Evolutionary conservation across 2,113 vertebrate genomes (phyloP).

Genomic region (Python bivittatus): DNA sequence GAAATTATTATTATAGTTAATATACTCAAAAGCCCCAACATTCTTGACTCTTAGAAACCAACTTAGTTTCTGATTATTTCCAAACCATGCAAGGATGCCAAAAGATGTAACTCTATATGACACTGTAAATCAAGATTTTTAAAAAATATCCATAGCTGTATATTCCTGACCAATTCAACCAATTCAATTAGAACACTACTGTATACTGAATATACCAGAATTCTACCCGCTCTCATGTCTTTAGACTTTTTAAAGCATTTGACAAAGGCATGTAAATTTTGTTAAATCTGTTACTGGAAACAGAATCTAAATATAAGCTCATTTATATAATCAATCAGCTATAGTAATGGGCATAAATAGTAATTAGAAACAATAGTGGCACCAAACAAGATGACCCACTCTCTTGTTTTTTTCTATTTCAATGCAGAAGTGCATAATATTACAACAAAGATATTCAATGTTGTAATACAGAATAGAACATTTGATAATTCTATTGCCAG

Average conservation of each 20-base stretch:
- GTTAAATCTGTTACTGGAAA: neutral
- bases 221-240: neutral
- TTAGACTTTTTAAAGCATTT: neutral
- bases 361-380: no score
- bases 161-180: neutral
- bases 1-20: neutral
- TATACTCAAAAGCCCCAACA: neutral
- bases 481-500: no score
- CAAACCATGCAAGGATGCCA: neutral
- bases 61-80: neutral
- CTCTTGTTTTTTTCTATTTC: no score
- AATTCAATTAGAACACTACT: neutral
- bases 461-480: no score
- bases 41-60: neutral
- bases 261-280: neutral
- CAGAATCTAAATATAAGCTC: neutral
- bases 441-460: no score
- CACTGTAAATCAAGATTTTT: neutral
- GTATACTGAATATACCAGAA: neutral
- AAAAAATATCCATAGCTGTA: neutral
- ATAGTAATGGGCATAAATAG: neutral
- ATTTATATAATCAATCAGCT: neutral
- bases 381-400: no score
- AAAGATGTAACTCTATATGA: neutral
- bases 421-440: no score